Conservation (phyloP, 2,888 invertebrate species). For the Apantesis nais region DNA sequence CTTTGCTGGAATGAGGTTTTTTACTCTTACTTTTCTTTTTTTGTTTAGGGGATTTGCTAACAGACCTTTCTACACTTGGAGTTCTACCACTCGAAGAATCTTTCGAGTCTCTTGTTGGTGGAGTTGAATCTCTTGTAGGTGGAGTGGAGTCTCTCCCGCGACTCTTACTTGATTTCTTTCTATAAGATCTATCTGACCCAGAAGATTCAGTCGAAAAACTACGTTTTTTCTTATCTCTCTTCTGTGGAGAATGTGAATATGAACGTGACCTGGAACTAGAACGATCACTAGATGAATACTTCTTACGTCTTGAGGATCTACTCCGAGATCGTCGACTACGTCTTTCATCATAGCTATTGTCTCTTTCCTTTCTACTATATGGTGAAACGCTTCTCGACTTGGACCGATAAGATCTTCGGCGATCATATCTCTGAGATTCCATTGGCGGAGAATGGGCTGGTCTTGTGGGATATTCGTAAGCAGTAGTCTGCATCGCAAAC, state of each 20-base stretch:
- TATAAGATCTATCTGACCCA: slow-evolving; percentile 65
- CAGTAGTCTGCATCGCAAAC: slow-evolving; percentile 19
- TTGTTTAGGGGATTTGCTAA: slow-evolving; percentile 55
- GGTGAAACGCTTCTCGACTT: slow-evolving; percentile 71
- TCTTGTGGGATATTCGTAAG: slow-evolving; percentile 27
- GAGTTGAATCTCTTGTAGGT: slow-evolving; percentile 57
- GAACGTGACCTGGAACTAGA: slow-evolving; percentile 70
- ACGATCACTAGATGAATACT: slow-evolving; percentile 73
- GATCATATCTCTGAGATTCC: slow-evolving; percentile 54
- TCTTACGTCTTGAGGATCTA: slow-evolving; percentile 59
- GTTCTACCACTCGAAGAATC: slow-evolving; percentile 49
- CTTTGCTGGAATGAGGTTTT: slow-evolving; percentile 57
- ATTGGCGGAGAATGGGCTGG: slow-evolving; percentile 51
- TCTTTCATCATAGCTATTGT: slow-evolving; percentile 62
- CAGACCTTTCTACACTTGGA: slow-evolving; percentile 49
- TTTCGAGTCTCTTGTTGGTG: slow-evolving; percentile 57
- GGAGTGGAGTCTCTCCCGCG: slow-evolving; percentile 58
- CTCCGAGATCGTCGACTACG: slow-evolving; percentile 64
- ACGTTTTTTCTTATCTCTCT: slow-evolving; percentile 56
- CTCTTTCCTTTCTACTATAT: slow-evolving; percentile 61
- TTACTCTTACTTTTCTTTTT: slow-evolving; percentile 52
- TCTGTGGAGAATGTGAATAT: slow-evolving; percentile 59
- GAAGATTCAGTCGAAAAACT: slow-evolving; percentile 69
- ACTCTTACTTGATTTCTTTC: slow-evolving; percentile 48
- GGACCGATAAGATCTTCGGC: slow-evolving; percentile 58